Evolutionary conservation across 2,888 invertebrate species (phyloP).

Genomic region (Drosophila ustulata): DNA sequence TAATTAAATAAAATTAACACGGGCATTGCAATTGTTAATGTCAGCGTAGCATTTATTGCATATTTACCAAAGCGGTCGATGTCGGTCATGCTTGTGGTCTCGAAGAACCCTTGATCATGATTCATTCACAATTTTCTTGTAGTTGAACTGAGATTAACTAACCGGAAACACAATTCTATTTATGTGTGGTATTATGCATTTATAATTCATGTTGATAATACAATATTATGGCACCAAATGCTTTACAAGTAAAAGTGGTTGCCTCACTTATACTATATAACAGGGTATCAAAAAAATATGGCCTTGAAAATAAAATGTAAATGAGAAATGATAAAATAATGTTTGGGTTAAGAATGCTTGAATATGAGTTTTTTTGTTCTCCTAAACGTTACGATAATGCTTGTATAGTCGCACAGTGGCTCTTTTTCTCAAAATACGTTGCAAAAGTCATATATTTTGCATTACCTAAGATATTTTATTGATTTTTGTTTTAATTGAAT

Average conservation of each 20-base stretch:
- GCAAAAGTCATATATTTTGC: too few relatives aligned
- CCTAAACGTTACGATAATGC: too few relatives aligned
- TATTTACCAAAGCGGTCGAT: not conserved
- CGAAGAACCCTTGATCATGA: not conserved
- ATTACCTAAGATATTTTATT: too few relatives aligned
- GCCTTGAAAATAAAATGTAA: too few relatives aligned
- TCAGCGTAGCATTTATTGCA: conserved; percentile 25
- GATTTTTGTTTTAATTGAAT: too few relatives aligned
- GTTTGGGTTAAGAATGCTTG: too few relatives aligned
- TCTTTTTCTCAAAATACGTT: too few relatives aligned
- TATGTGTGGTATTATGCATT: not conserved
- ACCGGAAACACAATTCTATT: not conserved
- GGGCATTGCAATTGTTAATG: conserved; percentile 13
- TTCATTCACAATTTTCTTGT: not conserved
- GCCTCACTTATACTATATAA: too few relatives aligned
- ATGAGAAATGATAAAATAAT: too few relatives aligned
- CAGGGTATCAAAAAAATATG: not conserved
- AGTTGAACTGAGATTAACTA: not conserved
- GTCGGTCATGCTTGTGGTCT: conserved; percentile 16
- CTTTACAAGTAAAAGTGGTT: too few relatives aligned
- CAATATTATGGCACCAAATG: too few relatives aligned
- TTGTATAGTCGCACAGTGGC: too few relatives aligned
- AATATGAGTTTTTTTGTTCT: not conserved
- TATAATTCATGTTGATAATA: not conserved
- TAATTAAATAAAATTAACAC: conserved; percentile 63